A percentile compares a stretch with the other conserved stretches of the same genome.
Conservation (phyloP, 2,797 vertebrate species). For the Pseudochromis fuscus region DNA sequence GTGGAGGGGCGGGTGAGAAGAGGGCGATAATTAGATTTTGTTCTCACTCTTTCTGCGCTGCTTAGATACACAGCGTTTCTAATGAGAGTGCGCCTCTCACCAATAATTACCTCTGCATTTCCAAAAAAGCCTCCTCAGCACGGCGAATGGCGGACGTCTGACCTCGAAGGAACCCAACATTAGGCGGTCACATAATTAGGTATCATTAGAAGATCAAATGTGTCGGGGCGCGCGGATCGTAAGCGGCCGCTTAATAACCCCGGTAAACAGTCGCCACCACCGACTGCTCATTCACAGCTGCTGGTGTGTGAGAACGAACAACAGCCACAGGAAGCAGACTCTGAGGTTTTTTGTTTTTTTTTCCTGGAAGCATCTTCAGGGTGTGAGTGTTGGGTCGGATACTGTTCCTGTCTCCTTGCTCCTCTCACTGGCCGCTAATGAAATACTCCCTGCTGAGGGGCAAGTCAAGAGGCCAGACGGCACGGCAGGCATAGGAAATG, state of each 20-base stretch:
- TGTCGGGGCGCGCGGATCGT: constrained; percentile 45
- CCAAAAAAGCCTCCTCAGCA: constrained; percentile 59
- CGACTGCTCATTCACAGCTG: neutral
- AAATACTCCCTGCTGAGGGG: constrained; percentile 45
- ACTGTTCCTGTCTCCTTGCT: constrained; percentile 16
- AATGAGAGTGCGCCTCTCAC: constrained; percentile 73
- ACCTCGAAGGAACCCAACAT: constrained; percentile 63
- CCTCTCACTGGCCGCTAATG: constrained; percentile 58
- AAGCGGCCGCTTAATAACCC: constrained; percentile 45
- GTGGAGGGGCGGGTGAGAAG: constrained; percentile 75
- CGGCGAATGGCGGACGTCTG: constrained; percentile 40
- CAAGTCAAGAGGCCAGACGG: constrained; percentile 40
- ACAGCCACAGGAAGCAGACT: neutral
- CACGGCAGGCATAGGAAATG: neutral
- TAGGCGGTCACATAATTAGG: constrained; percentile 68
- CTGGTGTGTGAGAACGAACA: neutral
- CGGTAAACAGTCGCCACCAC: neutral
- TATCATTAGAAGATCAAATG: constrained; percentile 72
- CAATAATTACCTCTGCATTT: constrained; percentile 75
- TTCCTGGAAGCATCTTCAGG: constrained; percentile 25
- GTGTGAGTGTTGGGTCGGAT: constrained; percentile 37
- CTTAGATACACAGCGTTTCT: constrained; percentile 79
- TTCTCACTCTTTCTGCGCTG: constrained; percentile 76
- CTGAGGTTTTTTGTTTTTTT: neutral
- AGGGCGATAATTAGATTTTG: constrained; percentile 87